Percentiles rank a stretch among this genome's conserved stretches.
Conservation (phyloP, 30 jellyfish, hydroid and myxozoan species). For the Hydractinia symbiolongicarpus region DNA sequence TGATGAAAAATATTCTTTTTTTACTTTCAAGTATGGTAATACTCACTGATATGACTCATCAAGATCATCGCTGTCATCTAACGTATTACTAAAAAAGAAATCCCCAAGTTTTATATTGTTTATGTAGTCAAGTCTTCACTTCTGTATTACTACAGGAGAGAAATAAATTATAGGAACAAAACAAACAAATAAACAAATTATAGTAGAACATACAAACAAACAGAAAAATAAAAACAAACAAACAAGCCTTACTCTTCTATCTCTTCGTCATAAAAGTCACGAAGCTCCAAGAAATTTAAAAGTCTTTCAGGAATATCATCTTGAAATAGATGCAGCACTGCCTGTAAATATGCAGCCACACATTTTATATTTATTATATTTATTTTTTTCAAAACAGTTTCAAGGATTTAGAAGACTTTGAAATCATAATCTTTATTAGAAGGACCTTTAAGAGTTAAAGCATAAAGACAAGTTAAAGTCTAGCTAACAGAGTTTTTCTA, state of each 20-base stretch:
- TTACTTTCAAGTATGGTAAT: not conserved
- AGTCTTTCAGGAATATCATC: slow-evolving; percentile 11
- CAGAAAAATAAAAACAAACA: no score
- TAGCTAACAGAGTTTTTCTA: not conserved
- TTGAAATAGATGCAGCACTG: slow-evolving; percentile 10
- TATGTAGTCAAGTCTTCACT: no score
- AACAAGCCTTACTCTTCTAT: no score
- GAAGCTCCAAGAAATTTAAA: slow-evolving; percentile 12
- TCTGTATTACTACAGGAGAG: no score
- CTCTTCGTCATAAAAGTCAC: not conserved
- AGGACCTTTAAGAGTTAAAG: not conserved
- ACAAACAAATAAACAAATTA: no score
- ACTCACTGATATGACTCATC: slow-evolving; percentile 8
- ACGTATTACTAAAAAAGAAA: not conserved
- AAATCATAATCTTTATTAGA: not conserved
- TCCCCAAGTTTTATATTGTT: no score
- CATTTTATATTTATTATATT: not conserved
- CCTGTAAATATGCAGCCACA: slow-evolving; percentile 5
- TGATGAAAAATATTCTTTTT: no score
- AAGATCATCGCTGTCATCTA: slow-evolving; percentile 4
- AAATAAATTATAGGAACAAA: no score
- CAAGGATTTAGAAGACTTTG: no score
- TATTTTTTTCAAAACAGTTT: no score
- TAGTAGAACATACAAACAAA: no score
- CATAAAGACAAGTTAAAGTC: not conserved